These are phyloP conservation scores for Cepaea nemoralis DNA, from an alignment of 1,140 invertebrate genomes.

Conservation along the genomic window DNA sequence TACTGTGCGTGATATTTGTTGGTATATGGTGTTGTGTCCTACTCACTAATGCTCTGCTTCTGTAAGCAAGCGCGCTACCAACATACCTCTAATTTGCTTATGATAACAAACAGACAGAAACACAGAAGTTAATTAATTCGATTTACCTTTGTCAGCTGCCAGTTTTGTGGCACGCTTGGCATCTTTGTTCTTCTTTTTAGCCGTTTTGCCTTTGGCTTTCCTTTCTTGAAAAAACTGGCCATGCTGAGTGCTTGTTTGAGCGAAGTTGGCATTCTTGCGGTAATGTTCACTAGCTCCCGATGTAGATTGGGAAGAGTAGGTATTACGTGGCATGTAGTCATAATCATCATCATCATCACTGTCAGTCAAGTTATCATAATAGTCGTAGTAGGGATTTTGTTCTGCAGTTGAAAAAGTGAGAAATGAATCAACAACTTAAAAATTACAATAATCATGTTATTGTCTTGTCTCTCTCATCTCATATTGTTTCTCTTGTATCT, in stretches of 20 bases:
- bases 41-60: too few species aligned
- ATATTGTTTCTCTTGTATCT: too few species aligned
- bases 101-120: background rate
- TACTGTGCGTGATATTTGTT: too few species aligned
- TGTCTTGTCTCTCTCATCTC: too few species aligned
- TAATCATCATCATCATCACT: background rate
- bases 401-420: too few species aligned
- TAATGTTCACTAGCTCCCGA: background rate
- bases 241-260: background rate
- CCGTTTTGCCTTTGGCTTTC: background rate
- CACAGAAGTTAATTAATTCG: background rate
- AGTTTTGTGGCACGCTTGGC: conserved; percentile 6
- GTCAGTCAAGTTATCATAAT: background rate
- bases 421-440: too few species aligned
- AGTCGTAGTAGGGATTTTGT: background rate
- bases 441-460: too few species aligned
- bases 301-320: background rate
- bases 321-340: background rate
- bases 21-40: too few species aligned
- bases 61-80: too few species aligned
- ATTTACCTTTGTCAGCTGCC: background rate
- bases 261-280: background rate
- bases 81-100: too few species aligned
- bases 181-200: conserved; percentile 1
- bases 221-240: conserved; percentile 13